Conservation (phyloP, 23 tunicate species). For the Halocynthia aurantium region DNA sequence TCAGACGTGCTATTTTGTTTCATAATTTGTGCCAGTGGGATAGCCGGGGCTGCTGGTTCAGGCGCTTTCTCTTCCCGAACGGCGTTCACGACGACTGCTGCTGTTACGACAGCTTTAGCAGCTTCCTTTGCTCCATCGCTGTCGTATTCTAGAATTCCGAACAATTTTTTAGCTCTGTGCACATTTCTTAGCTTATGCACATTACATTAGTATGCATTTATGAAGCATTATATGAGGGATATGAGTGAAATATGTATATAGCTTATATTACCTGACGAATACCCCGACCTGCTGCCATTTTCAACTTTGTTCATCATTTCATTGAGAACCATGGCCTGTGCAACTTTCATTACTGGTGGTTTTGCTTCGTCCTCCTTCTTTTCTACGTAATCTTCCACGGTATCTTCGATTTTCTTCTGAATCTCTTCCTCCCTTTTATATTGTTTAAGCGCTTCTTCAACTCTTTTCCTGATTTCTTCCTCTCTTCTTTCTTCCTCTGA, state of each 20-base stretch:
- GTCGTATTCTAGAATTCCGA: neutral
- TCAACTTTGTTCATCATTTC: constrained; percentile 6
- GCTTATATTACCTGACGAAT: neutral
- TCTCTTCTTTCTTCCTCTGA: constrained; percentile 5
- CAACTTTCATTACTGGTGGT: constrained; percentile 10
- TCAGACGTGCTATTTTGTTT: neutral
- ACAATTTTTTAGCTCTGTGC: too few species aligned
- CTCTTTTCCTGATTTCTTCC: neutral
- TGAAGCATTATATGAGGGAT: too few species aligned
- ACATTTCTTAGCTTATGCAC: too few species aligned
- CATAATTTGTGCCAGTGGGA: constrained; percentile 10
- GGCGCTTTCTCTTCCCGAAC: neutral
- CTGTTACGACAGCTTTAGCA: constrained; percentile 4
- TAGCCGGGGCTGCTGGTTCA: neutral
- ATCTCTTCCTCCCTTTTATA: neutral
- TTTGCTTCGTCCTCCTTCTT: constrained; percentile 6
- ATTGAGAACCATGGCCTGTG: constrained; percentile 16
- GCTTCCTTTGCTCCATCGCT: constrained; percentile 20
- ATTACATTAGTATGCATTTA: too few species aligned
- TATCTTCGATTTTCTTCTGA: neutral
- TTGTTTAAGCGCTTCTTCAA: neutral
- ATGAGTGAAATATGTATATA: too few species aligned
- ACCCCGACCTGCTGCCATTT: constrained; percentile 8
- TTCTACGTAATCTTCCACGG: neutral
- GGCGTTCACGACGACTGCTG: neutral